Percentiles rank a stretch among this genome's conserved stretches.
These are phyloP conservation scores for Zaprionus africanus DNA, from an alignment of 1,140 invertebrate species.

Conservation along the genomic window DNA sequence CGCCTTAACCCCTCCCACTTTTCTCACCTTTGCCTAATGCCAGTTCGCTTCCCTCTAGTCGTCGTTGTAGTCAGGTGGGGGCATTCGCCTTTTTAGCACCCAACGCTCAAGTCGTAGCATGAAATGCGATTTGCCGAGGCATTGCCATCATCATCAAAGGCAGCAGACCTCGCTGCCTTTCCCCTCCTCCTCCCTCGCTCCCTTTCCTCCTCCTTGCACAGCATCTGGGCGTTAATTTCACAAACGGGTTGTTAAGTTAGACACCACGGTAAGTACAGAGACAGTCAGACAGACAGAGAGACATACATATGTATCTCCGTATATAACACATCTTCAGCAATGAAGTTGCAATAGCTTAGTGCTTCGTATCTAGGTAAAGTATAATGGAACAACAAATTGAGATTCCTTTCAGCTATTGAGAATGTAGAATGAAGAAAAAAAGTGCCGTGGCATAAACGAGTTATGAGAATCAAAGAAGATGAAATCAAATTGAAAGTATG, in stretches of 20 bases:
- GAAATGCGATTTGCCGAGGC: constrained; percentile 70
- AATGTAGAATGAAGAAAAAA: neutral
- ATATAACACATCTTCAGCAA: constrained; percentile 8
- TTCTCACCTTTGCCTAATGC: constrained; percentile 40
- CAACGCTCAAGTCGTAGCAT: constrained; percentile 65
- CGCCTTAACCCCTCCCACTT: neutral
- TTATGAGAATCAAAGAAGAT: neutral
- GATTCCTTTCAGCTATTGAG: constrained; percentile 15
- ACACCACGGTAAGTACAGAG: constrained; percentile 8
- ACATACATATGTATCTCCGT: neutral
- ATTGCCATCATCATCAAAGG: constrained; percentile 59
- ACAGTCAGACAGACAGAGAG: neutral
- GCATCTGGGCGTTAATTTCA: constrained; percentile 53
- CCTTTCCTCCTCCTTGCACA: neutral
- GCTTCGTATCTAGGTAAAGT: constrained; percentile 50
- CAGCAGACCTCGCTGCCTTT: neutral
- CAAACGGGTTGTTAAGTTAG: constrained; percentile 50
- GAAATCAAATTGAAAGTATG: neutral
- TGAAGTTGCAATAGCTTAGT: constrained; percentile 10
- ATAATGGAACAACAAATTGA: constrained; percentile 46
- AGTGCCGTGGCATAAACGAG: neutral
- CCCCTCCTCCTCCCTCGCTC: neutral
- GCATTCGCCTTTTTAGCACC: constrained; percentile 80
- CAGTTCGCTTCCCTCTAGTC: constrained; percentile 36
- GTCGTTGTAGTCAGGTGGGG: constrained; percentile 33